phyloP scores from a whole-genome alignment of 2,888 invertebrate genomes.

The Ophion obscuratus region DNA sequence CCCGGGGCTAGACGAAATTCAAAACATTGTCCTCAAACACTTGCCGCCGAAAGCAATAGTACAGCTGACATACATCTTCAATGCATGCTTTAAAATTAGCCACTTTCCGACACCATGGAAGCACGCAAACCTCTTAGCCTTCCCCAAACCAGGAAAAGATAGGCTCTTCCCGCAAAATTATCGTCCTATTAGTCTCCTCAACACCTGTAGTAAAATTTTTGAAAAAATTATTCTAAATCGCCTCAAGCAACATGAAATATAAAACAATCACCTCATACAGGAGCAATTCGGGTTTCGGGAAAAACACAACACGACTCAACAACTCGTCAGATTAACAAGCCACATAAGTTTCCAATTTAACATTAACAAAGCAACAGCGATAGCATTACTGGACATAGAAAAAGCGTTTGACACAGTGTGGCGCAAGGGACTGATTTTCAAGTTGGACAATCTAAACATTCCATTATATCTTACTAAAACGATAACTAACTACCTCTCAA shows the following conservation, averaged over 20 bases:
- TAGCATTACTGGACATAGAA: conserved; percentile 14
- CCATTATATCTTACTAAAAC: conserved; percentile 50
- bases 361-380: conserved; percentile 61
- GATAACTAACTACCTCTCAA: conserved; percentile 54
- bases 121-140: neutral
- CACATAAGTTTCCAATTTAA: conserved; percentile 67
- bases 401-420: conserved; percentile 34
- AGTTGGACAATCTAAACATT: conserved; percentile 35
- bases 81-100: neutral
- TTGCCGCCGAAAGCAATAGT: conserved; percentile 8
- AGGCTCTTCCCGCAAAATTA: conserved; percentile 4
- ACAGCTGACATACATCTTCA: conserved; percentile 7
- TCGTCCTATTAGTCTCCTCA: conserved; percentile 40
- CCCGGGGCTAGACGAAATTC: conserved; percentile 30
- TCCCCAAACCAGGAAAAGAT: conserved; percentile 70
- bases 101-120: conserved; percentile 4
- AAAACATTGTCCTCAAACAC: conserved; percentile 52
- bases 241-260: conserved; percentile 50
- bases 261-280: conserved; percentile 48
- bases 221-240: conserved; percentile 67
- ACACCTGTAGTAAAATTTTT: conserved; percentile 66
- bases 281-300: conserved; percentile 72
- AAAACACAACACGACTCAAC: conserved; percentile 67
- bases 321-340: conserved; percentile 67
- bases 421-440: conserved; percentile 22